Evolutionary conservation across 2,113 vertebrate genomes (phyloP), one percentile per base, ranked within the genome.

Genomic region (Phalacrocorax brasilianus): DNA sequence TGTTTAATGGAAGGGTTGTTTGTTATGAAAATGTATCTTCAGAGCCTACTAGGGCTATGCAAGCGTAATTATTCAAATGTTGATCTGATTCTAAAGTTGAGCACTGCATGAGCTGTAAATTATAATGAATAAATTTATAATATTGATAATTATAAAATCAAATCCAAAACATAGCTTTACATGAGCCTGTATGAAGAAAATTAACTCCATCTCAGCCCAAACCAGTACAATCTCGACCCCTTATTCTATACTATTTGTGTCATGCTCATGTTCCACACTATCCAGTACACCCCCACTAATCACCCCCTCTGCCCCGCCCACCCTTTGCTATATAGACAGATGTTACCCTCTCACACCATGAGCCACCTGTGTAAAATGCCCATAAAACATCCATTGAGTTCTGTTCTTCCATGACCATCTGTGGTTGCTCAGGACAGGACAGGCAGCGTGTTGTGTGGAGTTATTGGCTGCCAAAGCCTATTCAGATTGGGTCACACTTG

Each of bases 291-390:
- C 6, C 27, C 9, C 21, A 63, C 38, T 62, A 74, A 71, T 38
- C 30, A 59, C 2, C 4, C 20, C 3, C 8, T 52, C 5, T 8
- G 7, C 10, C 17, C 24, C 1, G 2, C 27, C 8, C 28, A 9
- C n/a, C 14, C 11, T 83, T 89, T 68, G 59, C 56, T 74, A 65
- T 26, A n/a, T 3, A 62, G 26, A 67, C 8, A 67, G 12, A 14
- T 65, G 55, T 5, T 7, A 56, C 30, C 44, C 55, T 11, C 14
- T 80, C 40, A 44, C 5, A 35, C 16, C 66, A 40, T 1, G 0
- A 9, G 22, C 13, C 35, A 82, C 10, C 11, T 20, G 44, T 38
- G 26, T 49, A 56, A 91, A 78, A 81, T 21, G 6, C 40, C 53
- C 8, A 24, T 40, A 24, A 65, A 90, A 86, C 6, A 22, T 8